Percentiles rank a stretch among this genome's conserved stretches.
Conservation (phyloP, 2,113 vertebrate genomes). For the Bothrops jararaca region DNA sequence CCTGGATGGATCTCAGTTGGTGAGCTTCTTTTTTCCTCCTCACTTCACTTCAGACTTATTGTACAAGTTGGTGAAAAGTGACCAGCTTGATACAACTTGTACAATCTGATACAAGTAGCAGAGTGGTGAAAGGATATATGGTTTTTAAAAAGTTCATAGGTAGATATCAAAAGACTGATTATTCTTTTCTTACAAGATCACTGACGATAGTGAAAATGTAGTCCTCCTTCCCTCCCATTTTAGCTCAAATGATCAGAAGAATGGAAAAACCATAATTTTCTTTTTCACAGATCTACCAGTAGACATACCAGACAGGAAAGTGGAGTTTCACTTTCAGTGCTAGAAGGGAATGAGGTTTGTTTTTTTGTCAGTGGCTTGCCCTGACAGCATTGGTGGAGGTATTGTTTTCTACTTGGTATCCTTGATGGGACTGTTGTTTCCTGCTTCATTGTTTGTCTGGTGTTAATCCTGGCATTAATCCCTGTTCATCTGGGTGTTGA, state of each 20-base stretch:
- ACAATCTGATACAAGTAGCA: not conserved
- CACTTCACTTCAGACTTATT: not conserved
- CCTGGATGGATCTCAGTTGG: not conserved
- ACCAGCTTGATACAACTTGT: not conserved
- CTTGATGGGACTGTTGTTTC: not conserved
- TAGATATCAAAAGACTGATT: not conserved
- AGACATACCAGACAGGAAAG: not conserved
- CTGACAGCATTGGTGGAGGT: not conserved
- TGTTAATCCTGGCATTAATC: not conserved
- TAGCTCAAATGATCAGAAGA: not conserved
- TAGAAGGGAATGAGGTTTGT: not conserved
- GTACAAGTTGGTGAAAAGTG: not conserved
- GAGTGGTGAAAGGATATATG: not conserved
- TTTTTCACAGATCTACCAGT: not conserved
- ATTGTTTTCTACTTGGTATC: not conserved
- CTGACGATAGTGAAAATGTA: not conserved
- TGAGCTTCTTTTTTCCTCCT: not conserved
- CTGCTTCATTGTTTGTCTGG: not conserved
- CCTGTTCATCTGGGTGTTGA: not conserved
- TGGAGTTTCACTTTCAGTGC: not conserved
- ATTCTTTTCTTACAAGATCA: not conserved
- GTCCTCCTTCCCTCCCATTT: not conserved
- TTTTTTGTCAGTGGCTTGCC: not conserved
- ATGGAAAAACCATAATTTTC: not conserved
- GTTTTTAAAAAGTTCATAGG: not conserved